These are phyloP conservation scores for Argyresthia goedartella DNA, from an alignment of 2,888 invertebrate species.

Conservation along the genomic window DNA sequence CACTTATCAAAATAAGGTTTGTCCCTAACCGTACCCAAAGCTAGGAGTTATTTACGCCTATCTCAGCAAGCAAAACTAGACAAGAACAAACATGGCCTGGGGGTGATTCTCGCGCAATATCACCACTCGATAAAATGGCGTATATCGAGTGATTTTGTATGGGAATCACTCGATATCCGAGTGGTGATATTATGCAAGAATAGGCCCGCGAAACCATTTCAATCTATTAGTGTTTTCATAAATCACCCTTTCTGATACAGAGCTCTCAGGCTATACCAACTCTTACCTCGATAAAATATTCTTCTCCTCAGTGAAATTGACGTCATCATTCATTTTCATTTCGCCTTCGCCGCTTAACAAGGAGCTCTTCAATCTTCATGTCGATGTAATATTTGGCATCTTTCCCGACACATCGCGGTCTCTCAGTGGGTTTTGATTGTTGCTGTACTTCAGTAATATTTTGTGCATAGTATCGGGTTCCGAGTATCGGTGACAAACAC, in stretches of 20 bases:
- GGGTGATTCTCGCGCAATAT: too few species aligned
- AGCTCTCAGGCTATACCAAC: neutral
- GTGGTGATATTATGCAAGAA: too few species aligned
- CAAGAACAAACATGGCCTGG: too few species aligned
- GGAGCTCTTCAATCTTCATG: conserved; percentile 37
- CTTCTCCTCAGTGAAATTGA: conserved; percentile 10
- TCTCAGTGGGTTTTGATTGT: conserved; percentile 35
- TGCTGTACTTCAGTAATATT: conserved; percentile 36
- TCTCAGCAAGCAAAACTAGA: too few species aligned
- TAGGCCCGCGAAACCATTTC: neutral
- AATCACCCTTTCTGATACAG: neutral
- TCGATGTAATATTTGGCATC: conserved; percentile 53
- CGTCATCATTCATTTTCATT: conserved; percentile 25
- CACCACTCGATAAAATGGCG: too few species aligned
- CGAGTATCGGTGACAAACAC: conserved; percentile 5
- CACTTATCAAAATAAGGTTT: neutral
- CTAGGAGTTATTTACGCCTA: neutral
- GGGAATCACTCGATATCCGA: too few species aligned
- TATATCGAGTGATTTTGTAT: too few species aligned
- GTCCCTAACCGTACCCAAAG: neutral
- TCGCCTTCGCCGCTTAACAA: conserved; percentile 33
- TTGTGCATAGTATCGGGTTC: conserved; percentile 23
- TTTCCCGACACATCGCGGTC: conserved; percentile 30
- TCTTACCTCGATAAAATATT: neutral
- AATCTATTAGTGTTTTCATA: conserved; percentile 1